These are phyloP conservation scores for Sorex araneus DNA, from an alignment of 2,113 vertebrate species.

Conservation along the genomic window DNA sequence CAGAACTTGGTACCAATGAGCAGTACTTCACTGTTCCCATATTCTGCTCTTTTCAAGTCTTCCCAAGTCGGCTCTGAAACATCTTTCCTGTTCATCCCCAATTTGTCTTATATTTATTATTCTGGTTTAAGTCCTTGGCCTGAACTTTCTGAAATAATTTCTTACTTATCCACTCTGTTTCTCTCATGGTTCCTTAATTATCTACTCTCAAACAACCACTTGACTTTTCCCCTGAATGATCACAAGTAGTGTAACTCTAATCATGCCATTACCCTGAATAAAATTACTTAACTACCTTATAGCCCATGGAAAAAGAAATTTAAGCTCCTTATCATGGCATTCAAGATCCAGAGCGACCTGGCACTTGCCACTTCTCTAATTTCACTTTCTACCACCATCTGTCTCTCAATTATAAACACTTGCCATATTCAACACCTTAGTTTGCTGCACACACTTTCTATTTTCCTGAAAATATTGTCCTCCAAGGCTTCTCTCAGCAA, in stretches of 20 bases:
- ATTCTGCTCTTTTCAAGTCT: slow-evolving; percentile 7
- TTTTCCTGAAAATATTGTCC: background rate
- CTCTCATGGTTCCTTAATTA: slow-evolving; percentile 7
- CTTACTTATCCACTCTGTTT: background rate
- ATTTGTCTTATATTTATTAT: slow-evolving; percentile 8
- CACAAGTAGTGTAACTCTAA: background rate
- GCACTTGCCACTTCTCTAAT: slow-evolving; percentile 6
- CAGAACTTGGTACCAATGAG: slow-evolving; percentile 29
- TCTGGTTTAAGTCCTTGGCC: background rate
- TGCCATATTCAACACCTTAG: background rate
- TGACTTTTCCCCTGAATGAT: slow-evolving; percentile 23
- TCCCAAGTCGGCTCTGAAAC: background rate
- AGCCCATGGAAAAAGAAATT: slow-evolving; percentile 39
- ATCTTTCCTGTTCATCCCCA: background rate
- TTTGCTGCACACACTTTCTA: background rate
- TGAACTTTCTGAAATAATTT: background rate
- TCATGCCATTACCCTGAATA: background rate
- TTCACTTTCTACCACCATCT: slow-evolving; percentile 13
- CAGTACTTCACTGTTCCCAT: background rate
- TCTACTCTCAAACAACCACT: slow-evolving; percentile 12
- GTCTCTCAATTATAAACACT: background rate
- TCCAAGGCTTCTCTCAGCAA: background rate
- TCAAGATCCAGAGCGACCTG: slow-evolving; percentile 26
- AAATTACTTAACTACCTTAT: slow-evolving; percentile 33
- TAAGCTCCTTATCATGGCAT: slow-evolving; percentile 18